A percentile compares a stretch with the other conserved stretches of the same genome.
phyloP scores from a whole-genome alignment of 2,797 vertebrate genomes.

The Loris lydekkerianus region DNA sequence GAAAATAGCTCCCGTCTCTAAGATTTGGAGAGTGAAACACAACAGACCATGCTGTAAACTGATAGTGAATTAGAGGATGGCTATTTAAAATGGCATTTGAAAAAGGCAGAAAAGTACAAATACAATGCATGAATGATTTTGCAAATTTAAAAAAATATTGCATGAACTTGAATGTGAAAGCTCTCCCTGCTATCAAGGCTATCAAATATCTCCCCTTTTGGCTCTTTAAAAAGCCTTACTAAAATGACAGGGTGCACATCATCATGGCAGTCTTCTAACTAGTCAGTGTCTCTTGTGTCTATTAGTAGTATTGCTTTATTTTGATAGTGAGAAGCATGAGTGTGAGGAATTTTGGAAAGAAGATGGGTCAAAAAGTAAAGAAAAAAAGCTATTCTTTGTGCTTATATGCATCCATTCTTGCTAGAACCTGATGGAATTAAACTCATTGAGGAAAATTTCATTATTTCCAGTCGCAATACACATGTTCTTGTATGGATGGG shows the following conservation, averaged over 20 bases:
- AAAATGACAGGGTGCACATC: neutral
- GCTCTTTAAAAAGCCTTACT: neutral
- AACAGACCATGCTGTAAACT: neutral
- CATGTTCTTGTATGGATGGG: neutral
- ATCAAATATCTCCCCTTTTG: neutral
- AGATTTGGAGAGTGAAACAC: neutral
- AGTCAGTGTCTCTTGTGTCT: neutral
- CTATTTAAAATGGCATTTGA: neutral
- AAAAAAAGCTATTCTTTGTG: neutral
- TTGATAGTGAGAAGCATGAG: neutral
- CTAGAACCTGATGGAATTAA: neutral
- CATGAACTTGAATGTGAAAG: neutral
- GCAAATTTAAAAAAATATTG: neutral
- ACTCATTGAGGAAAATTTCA: neutral
- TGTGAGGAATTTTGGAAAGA: neutral
- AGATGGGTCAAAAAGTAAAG: neutral
- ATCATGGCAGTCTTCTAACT: neutral
- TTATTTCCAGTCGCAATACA: neutral
- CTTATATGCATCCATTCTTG: neutral
- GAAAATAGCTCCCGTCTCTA: neutral
- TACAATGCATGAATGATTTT: neutral
- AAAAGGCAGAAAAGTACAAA: neutral
- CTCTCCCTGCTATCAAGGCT: fast-evolving
- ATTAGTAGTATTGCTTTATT: neutral
- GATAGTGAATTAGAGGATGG: neutral